These are phyloP conservation scores for Rhincodon typus DNA, from an alignment of 2,797 vertebrate genomes.

Conservation along the genomic window DNA sequence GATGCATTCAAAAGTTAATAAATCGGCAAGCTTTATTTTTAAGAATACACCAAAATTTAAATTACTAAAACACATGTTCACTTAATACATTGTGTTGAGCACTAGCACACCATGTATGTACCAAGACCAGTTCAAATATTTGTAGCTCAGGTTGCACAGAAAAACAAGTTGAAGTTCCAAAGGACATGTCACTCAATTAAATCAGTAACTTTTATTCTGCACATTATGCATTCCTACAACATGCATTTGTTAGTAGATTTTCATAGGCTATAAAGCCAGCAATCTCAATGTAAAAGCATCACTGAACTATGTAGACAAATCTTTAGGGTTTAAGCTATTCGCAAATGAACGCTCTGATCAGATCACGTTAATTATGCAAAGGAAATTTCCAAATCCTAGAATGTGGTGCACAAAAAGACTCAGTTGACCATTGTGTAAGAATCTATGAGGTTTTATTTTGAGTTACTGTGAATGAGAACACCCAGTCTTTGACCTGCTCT, in stretches of 20 bases:
- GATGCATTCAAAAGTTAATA: background rate
- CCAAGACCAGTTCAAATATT: background rate
- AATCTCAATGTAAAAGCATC: background rate
- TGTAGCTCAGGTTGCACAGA: background rate
- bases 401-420: background rate
- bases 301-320: background rate
- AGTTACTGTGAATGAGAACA: background rate
- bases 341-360: background rate
- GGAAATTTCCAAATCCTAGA: background rate
- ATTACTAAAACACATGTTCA: background rate
- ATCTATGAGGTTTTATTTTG: no score
- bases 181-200: background rate
- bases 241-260: background rate
- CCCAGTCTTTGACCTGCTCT: background rate
- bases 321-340: background rate
- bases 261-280: background rate
- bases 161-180: background rate
- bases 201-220: background rate
- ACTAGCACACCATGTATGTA: background rate
- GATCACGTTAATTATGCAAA: background rate
- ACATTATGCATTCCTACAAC: background rate
- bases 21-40: background rate
- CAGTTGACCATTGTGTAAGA: background rate
- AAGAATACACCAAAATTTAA: background rate
- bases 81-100: background rate